Percentiles rank a stretch among this genome's conserved stretches.
Conservation (phyloP, 30 jellyfish, hydroid and myxozoan species). For the Turritopsis rubra region DNA sequence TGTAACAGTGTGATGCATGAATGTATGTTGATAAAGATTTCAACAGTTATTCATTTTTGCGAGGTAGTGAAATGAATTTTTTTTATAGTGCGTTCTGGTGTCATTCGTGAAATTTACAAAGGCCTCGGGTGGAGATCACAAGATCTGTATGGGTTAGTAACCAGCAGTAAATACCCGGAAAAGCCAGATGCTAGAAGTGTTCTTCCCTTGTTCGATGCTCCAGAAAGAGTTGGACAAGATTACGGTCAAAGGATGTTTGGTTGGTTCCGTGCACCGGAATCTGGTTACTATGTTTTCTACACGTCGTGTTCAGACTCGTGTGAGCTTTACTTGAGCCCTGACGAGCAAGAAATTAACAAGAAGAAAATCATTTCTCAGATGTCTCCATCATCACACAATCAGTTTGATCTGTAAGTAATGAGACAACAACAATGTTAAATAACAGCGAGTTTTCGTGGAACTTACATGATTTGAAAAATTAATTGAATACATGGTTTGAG, state of each 20-base stretch:
- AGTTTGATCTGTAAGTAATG: constrained; percentile 74
- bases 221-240: constrained; percentile 68
- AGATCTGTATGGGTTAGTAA: constrained; percentile 72
- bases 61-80: neutral
- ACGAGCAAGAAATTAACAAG: constrained; percentile 65
- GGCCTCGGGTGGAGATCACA: constrained; percentile 83
- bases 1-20: neutral
- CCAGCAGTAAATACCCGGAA: constrained; percentile 82
- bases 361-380: constrained; percentile 85
- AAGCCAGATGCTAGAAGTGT: constrained; percentile 86
- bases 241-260: constrained; percentile 92
- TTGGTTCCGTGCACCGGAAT: constrained; percentile 94
- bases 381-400: constrained; percentile 81
- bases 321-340: constrained; percentile 78
- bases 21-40: neutral
- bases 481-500: too few relatives aligned
- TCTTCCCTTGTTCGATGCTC: constrained; percentile 80
- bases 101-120: constrained; percentile 77
- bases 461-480: too few relatives aligned
- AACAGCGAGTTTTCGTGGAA: too few relatives aligned
- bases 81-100: constrained; percentile 56
- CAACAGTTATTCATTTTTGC: neutral
- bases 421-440: too few relatives aligned
- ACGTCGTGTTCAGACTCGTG: constrained; percentile 94
- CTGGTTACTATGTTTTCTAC: constrained; percentile 78